phyloP scores from a whole-genome alignment of 1,140 invertebrate species.

The Panonychus citri region DNA sequence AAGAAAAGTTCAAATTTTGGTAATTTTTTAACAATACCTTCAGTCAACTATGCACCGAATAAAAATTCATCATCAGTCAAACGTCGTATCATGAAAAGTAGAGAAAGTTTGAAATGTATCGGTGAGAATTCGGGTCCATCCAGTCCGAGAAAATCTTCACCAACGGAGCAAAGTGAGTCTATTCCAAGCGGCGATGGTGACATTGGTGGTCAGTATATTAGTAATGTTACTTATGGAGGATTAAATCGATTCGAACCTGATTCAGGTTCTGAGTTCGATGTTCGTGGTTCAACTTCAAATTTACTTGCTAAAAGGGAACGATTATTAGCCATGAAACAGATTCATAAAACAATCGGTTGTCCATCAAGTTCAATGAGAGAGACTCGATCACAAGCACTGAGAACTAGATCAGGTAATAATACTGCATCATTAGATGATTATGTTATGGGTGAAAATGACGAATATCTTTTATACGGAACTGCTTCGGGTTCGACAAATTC shows the following conservation, averaged over 20 bases:
- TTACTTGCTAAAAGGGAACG: background rate
- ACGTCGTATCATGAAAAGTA: background rate
- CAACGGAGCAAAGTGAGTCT: background rate
- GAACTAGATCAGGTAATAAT: background rate
- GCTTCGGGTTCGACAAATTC: no score
- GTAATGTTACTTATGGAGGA: background rate
- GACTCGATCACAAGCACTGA: background rate
- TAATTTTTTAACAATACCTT: constrained; percentile 1
- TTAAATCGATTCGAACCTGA: background rate
- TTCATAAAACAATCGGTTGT: background rate
- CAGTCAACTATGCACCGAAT: background rate
- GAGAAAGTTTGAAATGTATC: background rate
- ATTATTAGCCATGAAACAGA: background rate
- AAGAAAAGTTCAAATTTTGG: constrained; percentile 1
- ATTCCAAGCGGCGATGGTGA: background rate
- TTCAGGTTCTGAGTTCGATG: background rate
- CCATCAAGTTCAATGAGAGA: background rate
- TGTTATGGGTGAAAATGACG: background rate
- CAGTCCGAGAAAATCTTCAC: background rate
- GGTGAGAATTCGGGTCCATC: background rate
- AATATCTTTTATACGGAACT: no score
- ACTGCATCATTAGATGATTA: background rate
- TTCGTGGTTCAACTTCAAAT: background rate
- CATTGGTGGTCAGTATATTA: background rate
- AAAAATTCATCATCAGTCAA: background rate